phyloP scores from a whole-genome alignment of 2,113 vertebrate genomes.

The Alexandromys fortis region DNA sequence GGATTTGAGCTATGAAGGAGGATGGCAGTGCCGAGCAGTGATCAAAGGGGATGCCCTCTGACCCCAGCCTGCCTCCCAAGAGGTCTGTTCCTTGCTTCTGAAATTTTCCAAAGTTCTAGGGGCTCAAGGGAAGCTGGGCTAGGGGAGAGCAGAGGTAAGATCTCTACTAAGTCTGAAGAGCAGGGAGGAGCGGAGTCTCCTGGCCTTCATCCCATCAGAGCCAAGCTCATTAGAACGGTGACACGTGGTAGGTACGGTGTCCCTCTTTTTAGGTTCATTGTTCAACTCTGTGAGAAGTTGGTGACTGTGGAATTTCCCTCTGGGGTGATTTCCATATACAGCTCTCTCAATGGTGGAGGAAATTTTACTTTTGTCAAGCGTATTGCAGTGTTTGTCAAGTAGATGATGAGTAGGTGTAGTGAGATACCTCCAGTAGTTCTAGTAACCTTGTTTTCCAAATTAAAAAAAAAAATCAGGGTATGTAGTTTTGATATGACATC shows the following conservation, averaged over 20 bases:
- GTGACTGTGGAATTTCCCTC: not conserved
- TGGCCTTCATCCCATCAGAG: not conserved
- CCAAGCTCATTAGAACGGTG: not conserved
- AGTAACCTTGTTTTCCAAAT: constrained; percentile 18
- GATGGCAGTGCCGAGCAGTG: not conserved
- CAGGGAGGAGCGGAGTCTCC: not conserved
- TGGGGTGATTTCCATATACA: not conserved
- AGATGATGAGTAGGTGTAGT: not conserved
- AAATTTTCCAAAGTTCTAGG: not conserved
- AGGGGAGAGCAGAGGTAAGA: not conserved
- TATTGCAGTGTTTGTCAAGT: not conserved
- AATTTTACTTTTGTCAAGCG: constrained; percentile 39
- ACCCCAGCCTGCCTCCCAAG: not conserved
- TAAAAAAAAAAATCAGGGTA: not conserved
- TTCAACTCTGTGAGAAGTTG: not conserved
- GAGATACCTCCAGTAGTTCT: not conserved
- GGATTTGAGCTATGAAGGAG: not conserved
- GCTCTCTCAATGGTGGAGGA: not conserved
- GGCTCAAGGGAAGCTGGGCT: not conserved
- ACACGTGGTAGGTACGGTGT: not conserved
- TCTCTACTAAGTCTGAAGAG: not conserved
- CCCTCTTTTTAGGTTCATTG: not conserved
- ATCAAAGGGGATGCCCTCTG: not conserved
- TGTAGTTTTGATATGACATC: not conserved
- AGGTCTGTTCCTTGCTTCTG: not conserved